A percentile compares a stretch with the other conserved stretches of the same genome.
phyloP scores from a whole-genome alignment of 2,797 vertebrate genomes.

The Lacerta agilis region DNA sequence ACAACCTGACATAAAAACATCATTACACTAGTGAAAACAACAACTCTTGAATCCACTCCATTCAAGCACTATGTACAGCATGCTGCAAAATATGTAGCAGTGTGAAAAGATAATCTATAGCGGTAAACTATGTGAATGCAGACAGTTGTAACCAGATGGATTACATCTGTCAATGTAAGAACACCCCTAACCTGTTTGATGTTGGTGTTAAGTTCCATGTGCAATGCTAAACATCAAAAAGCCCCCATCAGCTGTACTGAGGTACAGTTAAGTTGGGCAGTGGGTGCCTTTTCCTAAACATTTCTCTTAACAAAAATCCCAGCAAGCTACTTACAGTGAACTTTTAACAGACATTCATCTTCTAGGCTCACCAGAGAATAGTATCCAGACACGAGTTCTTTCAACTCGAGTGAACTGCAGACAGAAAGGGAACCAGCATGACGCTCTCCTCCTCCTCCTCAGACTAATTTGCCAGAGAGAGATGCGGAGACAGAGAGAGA shows the following conservation, averaged over 20 bases:
- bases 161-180: no score
- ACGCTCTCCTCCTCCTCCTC: conserved; percentile 62
- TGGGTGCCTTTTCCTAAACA: rapidly evolving
- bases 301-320: background rate
- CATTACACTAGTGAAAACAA: background rate
- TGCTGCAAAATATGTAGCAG: background rate
- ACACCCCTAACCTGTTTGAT: rapidly evolving
- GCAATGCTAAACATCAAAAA: background rate
- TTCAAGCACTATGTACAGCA: background rate
- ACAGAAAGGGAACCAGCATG: conserved; percentile 79
- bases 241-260: background rate
- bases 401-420: conserved; percentile 81
- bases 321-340: background rate
- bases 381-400: conserved; percentile 86
- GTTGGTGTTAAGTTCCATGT: background rate
- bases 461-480: conserved; percentile 70
- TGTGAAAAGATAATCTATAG: background rate
- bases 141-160: background rate
- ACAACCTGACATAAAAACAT: background rate
- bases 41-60: background rate
- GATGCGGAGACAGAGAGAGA: conserved; percentile 44
- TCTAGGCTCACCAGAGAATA: conserved; percentile 82
- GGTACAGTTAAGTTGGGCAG: rapidly evolving
- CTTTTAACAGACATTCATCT: background rate
- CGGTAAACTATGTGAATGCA: background rate